Conservation (phyloP, 2,113 vertebrate genomes). For the Ammodytes dubius region DNA sequence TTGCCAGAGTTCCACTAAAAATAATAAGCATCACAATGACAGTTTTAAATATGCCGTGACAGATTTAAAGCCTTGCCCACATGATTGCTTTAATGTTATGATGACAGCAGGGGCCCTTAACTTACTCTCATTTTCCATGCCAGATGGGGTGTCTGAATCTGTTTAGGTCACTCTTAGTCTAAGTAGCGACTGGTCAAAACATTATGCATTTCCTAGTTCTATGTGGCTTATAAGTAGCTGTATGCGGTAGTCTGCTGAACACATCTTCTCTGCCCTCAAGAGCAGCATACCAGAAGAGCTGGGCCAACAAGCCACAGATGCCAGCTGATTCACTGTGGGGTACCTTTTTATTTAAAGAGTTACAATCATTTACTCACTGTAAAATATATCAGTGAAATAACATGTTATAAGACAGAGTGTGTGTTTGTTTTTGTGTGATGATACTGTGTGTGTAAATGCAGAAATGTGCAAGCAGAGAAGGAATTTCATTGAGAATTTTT, state of each 20-base stretch:
- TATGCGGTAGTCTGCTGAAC: slow-evolving; percentile 41
- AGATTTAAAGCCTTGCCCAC: slow-evolving; percentile 23
- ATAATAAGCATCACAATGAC: background rate
- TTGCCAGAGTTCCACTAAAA: no score
- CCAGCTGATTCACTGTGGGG: slow-evolving; percentile 41
- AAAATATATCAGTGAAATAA: slow-evolving; percentile 34
- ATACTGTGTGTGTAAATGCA: background rate
- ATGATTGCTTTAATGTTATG: slow-evolving; percentile 25
- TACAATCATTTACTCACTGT: slow-evolving; percentile 37
- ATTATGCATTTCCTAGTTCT: slow-evolving; percentile 41
- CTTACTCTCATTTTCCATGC: slow-evolving; percentile 1
- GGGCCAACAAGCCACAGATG: slow-evolving; percentile 5
- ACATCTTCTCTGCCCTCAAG: background rate
- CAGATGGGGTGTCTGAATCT: slow-evolving; percentile 26
- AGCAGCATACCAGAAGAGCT: slow-evolving; percentile 31
- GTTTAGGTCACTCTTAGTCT: slow-evolving; percentile 30
- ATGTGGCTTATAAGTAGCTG: slow-evolving; percentile 24
- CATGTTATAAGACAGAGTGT: slow-evolving; percentile 12
- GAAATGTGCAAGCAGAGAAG: slow-evolving; percentile 20
- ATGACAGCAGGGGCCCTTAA: slow-evolving; percentile 9
- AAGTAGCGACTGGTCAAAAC: slow-evolving; percentile 30
- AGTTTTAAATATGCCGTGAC: slow-evolving; percentile 7
- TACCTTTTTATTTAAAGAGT: slow-evolving; percentile 29
- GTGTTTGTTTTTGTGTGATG: slow-evolving; percentile 9
- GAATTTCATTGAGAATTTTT: background rate